Conservation (phyloP, 1,140 invertebrate genomes). For the Hormaphis cornu region DNA sequence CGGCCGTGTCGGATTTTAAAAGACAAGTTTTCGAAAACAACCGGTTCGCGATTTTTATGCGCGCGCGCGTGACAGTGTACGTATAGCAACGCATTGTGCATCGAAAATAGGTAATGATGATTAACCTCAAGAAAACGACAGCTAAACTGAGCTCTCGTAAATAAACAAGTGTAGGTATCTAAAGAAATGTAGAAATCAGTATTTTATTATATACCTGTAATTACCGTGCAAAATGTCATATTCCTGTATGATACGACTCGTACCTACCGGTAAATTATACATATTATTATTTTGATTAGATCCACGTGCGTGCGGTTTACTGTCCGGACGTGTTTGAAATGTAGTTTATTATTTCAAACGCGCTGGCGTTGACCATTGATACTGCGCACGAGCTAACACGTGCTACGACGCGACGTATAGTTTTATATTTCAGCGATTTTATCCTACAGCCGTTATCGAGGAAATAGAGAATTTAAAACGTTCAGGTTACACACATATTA, state of each 20-base stretch:
- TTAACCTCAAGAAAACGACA: conserved; percentile 17
- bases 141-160: neutral
- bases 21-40: conserved; percentile 28
- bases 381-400: no score
- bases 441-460: no score
- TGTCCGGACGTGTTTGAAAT: conserved; percentile 22
- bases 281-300: conserved; percentile 12
- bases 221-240: no score
- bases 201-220: neutral
- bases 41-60: conserved; percentile 4
- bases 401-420: neutral
- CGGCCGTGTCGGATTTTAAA: neutral
- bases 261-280: neutral
- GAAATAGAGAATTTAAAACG: no score
- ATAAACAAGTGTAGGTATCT: neutral
- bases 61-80: neutral
- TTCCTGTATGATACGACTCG: no score
- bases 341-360: neutral
- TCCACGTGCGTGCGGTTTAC: neutral
- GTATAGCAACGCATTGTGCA: no score
- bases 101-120: conserved; percentile 17
- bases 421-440: no score
- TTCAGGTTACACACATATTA: no score
- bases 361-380: no score
- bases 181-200: conserved; percentile 18